These are phyloP conservation scores for Luscinia luscinia DNA, from an alignment of 2,797 vertebrate genomes.

Conservation along the genomic window DNA sequence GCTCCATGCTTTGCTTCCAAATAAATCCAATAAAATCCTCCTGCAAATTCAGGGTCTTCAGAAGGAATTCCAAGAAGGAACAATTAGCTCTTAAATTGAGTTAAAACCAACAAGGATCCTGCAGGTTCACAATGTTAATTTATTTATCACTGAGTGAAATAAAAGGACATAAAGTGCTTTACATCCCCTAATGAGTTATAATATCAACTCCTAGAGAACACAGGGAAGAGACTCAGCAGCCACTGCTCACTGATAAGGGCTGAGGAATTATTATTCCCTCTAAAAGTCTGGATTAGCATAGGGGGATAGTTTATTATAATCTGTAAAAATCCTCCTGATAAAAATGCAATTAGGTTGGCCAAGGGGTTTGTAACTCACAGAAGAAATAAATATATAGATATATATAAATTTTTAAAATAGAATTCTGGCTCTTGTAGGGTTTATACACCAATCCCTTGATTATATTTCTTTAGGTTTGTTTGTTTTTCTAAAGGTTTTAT, in stretches of 20 bases:
- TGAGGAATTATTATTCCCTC: constrained; percentile 21
- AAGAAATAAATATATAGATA: neutral
- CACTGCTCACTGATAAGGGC: constrained; percentile 20
- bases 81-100: neutral
- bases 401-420: neutral
- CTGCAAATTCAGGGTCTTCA: neutral
- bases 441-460: neutral
- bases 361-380: neutral
- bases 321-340: constrained; percentile 34
- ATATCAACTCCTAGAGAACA: neutral
- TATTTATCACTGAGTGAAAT: neutral
- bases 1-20: neutral
- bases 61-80: neutral
- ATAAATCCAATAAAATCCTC: neutral
- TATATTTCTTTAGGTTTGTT: neutral
- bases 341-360: constrained; percentile 16
- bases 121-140: neutral
- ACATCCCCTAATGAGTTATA: neutral
- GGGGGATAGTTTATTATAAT: constrained; percentile 24
- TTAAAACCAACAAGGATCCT: neutral
- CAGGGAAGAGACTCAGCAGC: neutral
- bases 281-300: constrained; percentile 7
- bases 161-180: neutral
- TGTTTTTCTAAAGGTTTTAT: neutral
- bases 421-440: neutral